Conservation (phyloP, 1,140 invertebrate species). For the Vanessa tameamea region DNA sequence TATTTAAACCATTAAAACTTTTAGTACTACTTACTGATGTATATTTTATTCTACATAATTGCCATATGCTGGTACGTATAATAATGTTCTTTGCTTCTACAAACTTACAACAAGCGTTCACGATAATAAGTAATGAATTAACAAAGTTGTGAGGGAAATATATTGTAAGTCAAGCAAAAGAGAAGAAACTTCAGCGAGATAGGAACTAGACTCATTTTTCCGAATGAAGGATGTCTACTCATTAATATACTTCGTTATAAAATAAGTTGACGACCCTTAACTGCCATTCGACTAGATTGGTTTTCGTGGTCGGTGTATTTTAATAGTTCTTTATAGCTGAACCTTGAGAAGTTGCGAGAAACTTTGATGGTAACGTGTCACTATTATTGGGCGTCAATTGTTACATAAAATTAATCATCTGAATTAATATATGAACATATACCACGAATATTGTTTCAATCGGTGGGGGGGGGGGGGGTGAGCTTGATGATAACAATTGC, state of each 20-base stretch:
- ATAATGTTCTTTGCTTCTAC: conserved; percentile 24
- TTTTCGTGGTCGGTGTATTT: conserved; percentile 63
- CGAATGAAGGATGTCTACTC: conserved; percentile 25
- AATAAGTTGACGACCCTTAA: conserved; percentile 67
- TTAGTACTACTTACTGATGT: conserved; percentile 18
- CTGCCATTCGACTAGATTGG: conserved; percentile 71
- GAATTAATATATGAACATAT: too few species aligned
- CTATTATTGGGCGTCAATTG: neutral
- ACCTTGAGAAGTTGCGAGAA: conserved; percentile 43
- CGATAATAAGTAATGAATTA: conserved; percentile 37
- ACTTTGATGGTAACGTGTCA: neutral
- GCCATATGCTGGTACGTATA: conserved; percentile 10
- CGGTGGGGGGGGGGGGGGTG: too few species aligned
- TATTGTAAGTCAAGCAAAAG: conserved; percentile 22
- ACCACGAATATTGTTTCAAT: too few species aligned
- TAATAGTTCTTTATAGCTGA: conserved; percentile 53
- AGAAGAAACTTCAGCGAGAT: conserved; percentile 42
- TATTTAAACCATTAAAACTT: conserved; percentile 20
- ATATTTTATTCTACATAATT: conserved; percentile 27
- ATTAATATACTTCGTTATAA: conserved; percentile 75
- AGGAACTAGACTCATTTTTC: conserved; percentile 49
- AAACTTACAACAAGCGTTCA: conserved; percentile 24
- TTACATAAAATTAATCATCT: too few species aligned
- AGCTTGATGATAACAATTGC: too few species aligned
- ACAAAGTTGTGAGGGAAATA: conserved; percentile 30